Conservation (phyloP, 2,797 vertebrate species). For the Cossypha dichroa region DNA sequence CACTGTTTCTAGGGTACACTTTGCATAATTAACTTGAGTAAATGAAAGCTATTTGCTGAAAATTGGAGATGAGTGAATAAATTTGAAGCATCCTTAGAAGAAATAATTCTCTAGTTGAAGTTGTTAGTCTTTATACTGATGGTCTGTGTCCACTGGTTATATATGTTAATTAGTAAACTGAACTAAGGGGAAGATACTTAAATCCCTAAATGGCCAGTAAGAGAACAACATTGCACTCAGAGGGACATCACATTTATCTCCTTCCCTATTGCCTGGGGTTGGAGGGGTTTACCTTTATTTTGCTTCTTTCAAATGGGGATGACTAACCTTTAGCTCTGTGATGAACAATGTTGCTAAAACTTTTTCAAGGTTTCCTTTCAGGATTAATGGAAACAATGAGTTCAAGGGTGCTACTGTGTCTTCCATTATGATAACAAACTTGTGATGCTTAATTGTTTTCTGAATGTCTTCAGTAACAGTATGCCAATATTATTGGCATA, state of each 20-base stretch:
- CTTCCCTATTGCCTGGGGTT: background rate
- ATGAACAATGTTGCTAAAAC: background rate
- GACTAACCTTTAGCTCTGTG: background rate
- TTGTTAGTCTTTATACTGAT: background rate
- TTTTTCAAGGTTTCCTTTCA: background rate
- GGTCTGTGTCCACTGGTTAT: background rate
- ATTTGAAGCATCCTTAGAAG: background rate
- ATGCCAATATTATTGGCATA: background rate
- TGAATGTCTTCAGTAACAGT: background rate
- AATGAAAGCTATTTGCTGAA: background rate
- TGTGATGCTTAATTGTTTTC: background rate
- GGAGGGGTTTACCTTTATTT: background rate
- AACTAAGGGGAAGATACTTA: background rate
- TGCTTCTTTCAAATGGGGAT: background rate
- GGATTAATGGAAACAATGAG: background rate
- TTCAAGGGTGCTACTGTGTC: background rate
- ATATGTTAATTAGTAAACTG: background rate
- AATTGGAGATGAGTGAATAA: background rate
- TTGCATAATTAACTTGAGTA: background rate
- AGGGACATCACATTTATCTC: background rate
- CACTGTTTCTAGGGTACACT: background rate
- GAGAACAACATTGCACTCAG: rapidly evolving
- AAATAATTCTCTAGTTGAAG: background rate
- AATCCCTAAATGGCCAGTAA: background rate
- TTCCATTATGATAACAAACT: background rate